These are phyloP conservation scores for Diadema setosum DNA, from an alignment of 35 echinoderm and acorn worm genomes.

Conservation along the genomic window DNA sequence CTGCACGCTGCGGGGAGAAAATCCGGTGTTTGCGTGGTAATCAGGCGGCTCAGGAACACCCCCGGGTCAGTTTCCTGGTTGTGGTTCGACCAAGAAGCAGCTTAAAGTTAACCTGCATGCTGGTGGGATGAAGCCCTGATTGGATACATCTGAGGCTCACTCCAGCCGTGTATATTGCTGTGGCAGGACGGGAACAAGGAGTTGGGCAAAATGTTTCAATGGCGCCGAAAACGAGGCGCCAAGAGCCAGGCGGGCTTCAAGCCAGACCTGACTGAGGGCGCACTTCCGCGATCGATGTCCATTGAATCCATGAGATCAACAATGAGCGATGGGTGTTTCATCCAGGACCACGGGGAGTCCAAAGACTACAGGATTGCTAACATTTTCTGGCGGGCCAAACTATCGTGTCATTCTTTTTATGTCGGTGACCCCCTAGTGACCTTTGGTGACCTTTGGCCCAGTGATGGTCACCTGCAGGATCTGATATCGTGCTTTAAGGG, in stretches of 20 bases:
- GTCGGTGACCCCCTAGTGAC: conserved; percentile 49
- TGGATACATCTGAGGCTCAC: too few relatives aligned
- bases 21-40: too few relatives aligned
- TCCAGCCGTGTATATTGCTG: too few relatives aligned
- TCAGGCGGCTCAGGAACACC: too few relatives aligned
- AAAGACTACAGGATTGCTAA: conserved; percentile 24
- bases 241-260: not conserved
- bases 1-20: too few relatives aligned
- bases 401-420: conserved; percentile 58
- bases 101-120: too few relatives aligned
- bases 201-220: not conserved
- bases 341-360: not conserved
- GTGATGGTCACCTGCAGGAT: conserved; percentile 3
- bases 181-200: too few relatives aligned
- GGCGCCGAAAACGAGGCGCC: not conserved
- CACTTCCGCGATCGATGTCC: not conserved
- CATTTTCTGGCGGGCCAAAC: conserved; percentile 80
- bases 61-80: too few relatives aligned
- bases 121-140: too few relatives aligned
- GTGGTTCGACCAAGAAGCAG: too few relatives aligned
- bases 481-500: conserved; percentile 55
- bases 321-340: not conserved
- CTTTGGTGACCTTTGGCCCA: conserved; percentile 78
- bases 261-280: not conserved
- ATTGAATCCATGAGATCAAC: not conserved